Conservation (phyloP, 2,888 invertebrate genomes). For the Heteropelma amictum region DNA sequence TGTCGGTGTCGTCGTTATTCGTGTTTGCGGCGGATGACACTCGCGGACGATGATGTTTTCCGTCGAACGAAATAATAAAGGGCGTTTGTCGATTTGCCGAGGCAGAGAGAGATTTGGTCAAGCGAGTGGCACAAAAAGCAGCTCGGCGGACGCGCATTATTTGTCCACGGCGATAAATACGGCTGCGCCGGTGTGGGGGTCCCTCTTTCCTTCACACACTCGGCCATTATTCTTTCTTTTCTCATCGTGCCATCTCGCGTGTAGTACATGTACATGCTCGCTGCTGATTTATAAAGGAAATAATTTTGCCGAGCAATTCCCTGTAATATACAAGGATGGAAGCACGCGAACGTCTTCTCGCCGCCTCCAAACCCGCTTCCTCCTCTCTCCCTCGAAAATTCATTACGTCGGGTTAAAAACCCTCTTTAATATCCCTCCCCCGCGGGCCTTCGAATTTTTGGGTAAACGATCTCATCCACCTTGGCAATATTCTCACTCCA, state of each 20-base stretch:
- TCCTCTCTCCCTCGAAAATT: slow-evolving; percentile 66
- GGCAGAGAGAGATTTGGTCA: too few species aligned
- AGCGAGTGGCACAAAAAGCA: slow-evolving; percentile 36
- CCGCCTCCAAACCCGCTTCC: slow-evolving; percentile 60
- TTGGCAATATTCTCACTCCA: slow-evolving; percentile 10
- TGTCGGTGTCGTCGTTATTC: too few species aligned
- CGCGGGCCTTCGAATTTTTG: slow-evolving; percentile 53
- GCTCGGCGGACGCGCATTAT: slow-evolving; percentile 40
- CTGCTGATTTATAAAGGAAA: slow-evolving; percentile 76
- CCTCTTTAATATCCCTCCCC: slow-evolving; percentile 65
- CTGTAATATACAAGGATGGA: slow-evolving; percentile 64
- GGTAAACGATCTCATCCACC: slow-evolving; percentile 34
- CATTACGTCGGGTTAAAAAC: slow-evolving; percentile 68
- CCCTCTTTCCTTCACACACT: slow-evolving; percentile 40
- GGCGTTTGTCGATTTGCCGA: too few species aligned
- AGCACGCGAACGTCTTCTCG: slow-evolving; percentile 52
- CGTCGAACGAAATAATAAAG: too few species aligned
- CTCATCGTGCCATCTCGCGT: slow-evolving; percentile 13
- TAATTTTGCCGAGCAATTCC: slow-evolving; percentile 73
- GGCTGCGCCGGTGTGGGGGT: slow-evolving; percentile 12
- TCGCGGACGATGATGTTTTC: too few species aligned
- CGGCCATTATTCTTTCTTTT: not conserved
- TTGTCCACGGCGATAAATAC: slow-evolving; percentile 32
- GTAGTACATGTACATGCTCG: slow-evolving; percentile 48
- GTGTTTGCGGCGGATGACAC: too few species aligned